phyloP scores from a whole-genome alignment of 1,140 invertebrate genomes.

The Ceratosolen fusciceps region DNA sequence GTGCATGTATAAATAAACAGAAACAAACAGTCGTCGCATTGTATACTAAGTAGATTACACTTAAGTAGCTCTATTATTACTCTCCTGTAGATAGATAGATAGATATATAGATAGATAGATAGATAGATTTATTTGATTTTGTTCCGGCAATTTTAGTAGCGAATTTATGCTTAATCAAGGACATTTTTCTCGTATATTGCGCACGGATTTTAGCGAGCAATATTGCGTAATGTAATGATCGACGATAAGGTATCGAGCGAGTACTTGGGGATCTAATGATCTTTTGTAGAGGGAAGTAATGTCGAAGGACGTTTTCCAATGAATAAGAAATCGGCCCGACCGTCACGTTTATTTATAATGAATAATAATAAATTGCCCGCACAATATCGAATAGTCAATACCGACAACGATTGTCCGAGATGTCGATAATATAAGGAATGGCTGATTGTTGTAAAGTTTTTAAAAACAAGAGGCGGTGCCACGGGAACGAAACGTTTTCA shows the following conservation, averaged over 20 bases:
- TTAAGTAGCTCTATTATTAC: conserved; percentile 39
- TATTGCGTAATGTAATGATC: too few relatives aligned
- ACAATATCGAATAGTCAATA: conserved; percentile 7
- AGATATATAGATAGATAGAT: too few relatives aligned
- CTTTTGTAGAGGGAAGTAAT: too few relatives aligned
- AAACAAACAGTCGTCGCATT: conserved; percentile 23
- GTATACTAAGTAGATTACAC: conserved; percentile 36
- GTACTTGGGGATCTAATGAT: too few relatives aligned
- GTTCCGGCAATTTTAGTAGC: neutral
- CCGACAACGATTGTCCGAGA: neutral
- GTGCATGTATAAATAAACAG: neutral
- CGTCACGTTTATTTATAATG: neutral
- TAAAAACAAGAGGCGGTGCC: neutral
- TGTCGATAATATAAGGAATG: conserved; percentile 17
- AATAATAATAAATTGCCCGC: conserved; percentile 9
- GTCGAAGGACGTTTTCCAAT: neutral
- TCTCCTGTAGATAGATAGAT: too few relatives aligned
- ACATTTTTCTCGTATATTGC: neutral
- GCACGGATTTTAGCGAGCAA: neutral
- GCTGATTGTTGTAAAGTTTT: conserved; percentile 21
- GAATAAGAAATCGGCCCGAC: too few relatives aligned
- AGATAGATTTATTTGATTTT: conserved; percentile 31
- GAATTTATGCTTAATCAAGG: neutral
- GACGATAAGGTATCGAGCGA: too few relatives aligned
- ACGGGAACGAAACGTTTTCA: neutral